phyloP scores from a whole-genome alignment of 2,797 vertebrate species.

The Cirrhinus mrigala region DNA sequence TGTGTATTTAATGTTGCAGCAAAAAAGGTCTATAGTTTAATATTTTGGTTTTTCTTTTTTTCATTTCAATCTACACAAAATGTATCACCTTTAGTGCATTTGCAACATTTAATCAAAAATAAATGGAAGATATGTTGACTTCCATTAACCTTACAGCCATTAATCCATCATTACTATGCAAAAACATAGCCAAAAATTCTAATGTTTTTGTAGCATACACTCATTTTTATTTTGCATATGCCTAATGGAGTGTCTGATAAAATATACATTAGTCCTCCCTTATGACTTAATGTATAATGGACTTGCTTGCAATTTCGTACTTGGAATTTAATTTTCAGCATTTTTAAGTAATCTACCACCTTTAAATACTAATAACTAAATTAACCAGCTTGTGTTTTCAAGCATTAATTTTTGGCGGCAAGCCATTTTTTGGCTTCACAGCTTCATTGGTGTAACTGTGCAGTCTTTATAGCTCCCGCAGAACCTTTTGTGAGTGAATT shows the following conservation, averaged over 20 bases:
- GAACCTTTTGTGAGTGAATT: conserved; percentile 29
- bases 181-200: background rate
- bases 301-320: background rate
- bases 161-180: conserved; percentile 26
- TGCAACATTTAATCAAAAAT: background rate
- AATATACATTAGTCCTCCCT: conserved; percentile 14
- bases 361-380: background rate
- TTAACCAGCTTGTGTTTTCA: conserved; percentile 40
- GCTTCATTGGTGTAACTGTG: background rate
- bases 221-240: background rate
- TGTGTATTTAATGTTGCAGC: background rate
- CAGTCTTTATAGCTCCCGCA: conserved; percentile 12
- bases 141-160: conserved; percentile 30
- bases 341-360: background rate
- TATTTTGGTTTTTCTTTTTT: background rate
- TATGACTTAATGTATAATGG: background rate
- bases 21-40: background rate
- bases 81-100: background rate
- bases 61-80: background rate
- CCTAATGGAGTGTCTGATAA: background rate
- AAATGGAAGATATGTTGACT: conserved; percentile 3
- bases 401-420: background rate
- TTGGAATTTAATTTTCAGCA: background rate
- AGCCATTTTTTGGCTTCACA: conserved; percentile 10
- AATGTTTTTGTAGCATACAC: conserved; percentile 12